Conservation (phyloP, 2,113 vertebrate genomes). For the Gavia stellata region DNA sequence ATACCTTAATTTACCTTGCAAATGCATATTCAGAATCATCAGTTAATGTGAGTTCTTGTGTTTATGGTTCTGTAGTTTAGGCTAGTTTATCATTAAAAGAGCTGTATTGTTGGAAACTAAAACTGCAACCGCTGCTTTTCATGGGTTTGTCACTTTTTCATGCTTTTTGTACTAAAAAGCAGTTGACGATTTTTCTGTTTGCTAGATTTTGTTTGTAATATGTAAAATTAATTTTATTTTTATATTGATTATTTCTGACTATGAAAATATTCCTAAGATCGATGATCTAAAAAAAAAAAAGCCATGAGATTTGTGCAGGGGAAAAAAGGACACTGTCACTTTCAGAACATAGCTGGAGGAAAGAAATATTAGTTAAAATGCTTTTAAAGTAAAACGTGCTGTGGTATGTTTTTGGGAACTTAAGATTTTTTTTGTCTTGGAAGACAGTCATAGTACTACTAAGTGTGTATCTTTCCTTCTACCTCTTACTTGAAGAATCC, state of each 20-base stretch:
- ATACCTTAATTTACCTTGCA: background rate
- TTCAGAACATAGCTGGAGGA: background rate
- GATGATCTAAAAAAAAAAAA: background rate
- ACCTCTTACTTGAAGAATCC: background rate
- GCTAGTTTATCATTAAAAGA: background rate
- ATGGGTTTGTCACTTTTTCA: background rate
- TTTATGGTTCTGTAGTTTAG: background rate
- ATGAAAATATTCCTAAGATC: background rate
- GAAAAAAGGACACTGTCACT: background rate
- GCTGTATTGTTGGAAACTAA: background rate
- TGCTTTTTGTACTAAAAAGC: background rate
- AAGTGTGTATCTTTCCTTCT: background rate
- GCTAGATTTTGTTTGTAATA: background rate
- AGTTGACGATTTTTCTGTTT: background rate
- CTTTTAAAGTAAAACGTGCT: background rate
- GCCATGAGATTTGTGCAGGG: background rate
- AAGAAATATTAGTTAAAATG: background rate
- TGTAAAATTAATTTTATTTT: background rate
- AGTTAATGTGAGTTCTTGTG: background rate
- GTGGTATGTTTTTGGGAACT: background rate
- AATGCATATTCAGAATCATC: background rate
- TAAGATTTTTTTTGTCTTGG: background rate
- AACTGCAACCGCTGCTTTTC: background rate
- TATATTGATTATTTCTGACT: background rate
- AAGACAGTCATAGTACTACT: background rate